Base-by-base conservation (phyloP, 1,140 invertebrate genomes). In the Tetramorium simillimum region DNA sequence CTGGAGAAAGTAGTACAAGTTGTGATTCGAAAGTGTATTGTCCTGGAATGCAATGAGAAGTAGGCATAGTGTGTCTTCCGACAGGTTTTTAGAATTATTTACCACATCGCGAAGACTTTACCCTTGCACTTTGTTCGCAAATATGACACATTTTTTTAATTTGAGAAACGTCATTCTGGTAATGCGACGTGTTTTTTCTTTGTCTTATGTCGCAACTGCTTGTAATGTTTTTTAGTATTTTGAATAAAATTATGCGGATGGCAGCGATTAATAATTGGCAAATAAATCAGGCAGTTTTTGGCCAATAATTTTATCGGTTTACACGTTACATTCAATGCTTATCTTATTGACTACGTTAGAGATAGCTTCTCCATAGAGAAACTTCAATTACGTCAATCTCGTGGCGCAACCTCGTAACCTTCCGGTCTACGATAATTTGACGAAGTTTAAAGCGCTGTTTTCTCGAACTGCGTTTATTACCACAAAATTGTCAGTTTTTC, bases 1-100 rank as follows among this genome's bases (percentile, higher is more conserved):
- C 33, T 3, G 40, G 40, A 60, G 80, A 84, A 84, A 84, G 56
- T 60, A 75, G 80, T 75, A 73, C 80, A 49, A 62, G 37, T 70
- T 56, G 18, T 2, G 37, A 51, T 18, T 84, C 28, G 69, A 75
- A 84, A 73, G 53, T 67, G 28, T 33, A 46, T 58, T 53, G 63
- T 70, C 33, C 49, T 56, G 18, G 24, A 84, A 75, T 60, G 67
- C n/a, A 18, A 60, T 10, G 28, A 49, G 40, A 84, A 84, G 21
- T 62, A 53, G 53, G 28, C 9, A 60, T 21, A 60, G 18, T 14
- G 14, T 28, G 33, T 81, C 49, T 37, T 40, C 24, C 3, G 40
- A 73, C 12, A 73, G 9, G 24, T 62, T 60, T 37, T 33, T 10
- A 33, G 14, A 46, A 46, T 75, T 73, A 60, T 62, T 62, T 49